Conservation (phyloP, 2,888 invertebrate genomes). For the Diarsia mendica region DNA sequence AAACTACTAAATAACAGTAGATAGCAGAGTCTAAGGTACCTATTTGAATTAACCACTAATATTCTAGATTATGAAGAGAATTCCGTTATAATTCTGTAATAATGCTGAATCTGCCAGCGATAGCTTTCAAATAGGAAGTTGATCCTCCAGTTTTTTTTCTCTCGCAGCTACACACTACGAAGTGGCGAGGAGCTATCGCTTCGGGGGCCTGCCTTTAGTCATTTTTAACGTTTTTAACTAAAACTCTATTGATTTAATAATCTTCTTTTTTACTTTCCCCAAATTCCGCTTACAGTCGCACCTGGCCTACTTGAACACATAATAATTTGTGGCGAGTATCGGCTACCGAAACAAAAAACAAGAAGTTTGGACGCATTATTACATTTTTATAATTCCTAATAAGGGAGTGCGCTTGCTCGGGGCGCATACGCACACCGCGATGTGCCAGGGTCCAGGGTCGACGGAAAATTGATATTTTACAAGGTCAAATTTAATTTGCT, state of each 20-base stretch:
- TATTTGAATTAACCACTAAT: background rate
- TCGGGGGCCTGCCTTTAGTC: background rate
- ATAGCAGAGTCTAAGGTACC: background rate
- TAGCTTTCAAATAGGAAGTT: background rate
- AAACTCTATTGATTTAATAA: background rate
- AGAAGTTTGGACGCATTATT: conserved; percentile 71
- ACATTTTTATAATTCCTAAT: conserved; percentile 87
- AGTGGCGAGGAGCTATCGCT: background rate
- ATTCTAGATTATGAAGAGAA: background rate
- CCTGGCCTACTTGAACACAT: conserved; percentile 68
- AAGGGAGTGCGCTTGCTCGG: conserved; percentile 73
- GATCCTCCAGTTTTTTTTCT: background rate
- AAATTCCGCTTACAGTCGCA: conserved; percentile 55
- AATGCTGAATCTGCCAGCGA: background rate
- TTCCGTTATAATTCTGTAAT: too few relatives aligned
- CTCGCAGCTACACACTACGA: background rate
- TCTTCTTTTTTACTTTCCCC: background rate
- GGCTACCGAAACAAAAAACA: conserved; percentile 77
- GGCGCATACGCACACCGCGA: conserved; percentile 46
- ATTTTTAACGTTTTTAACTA: background rate
- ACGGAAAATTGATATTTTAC: conserved; percentile 56
- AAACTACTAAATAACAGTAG: background rate
- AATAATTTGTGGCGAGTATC: conserved; percentile 78
- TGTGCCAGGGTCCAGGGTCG: conserved; percentile 33
- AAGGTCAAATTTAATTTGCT: conserved; percentile 1